These are phyloP conservation scores for Nemurella pictetii DNA, from an alignment of 2,888 invertebrate species.

Conservation along the genomic window DNA sequence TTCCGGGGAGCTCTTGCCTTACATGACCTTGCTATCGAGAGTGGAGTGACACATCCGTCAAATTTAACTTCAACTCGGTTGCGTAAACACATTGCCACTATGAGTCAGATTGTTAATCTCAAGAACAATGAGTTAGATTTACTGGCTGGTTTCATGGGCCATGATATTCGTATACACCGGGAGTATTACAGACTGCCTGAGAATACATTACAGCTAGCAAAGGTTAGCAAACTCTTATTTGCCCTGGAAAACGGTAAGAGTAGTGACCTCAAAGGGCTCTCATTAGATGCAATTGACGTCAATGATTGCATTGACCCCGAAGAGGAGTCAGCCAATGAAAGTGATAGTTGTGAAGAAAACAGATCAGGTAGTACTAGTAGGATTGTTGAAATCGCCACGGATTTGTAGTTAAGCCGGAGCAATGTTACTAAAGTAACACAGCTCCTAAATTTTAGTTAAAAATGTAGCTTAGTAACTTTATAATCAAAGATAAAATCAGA, in stretches of 20 bases:
- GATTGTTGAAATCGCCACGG: no score
- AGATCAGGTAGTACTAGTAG: no score
- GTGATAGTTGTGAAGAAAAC: background rate
- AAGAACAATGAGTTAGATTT: constrained; percentile 33
- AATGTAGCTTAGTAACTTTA: no score
- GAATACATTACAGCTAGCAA: constrained; percentile 33
- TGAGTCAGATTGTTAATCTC: constrained; percentile 33
- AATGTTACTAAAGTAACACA: no score
- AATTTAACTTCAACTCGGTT: constrained; percentile 28
- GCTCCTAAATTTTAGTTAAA: no score
- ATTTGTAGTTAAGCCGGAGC: no score
- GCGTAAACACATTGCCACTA: constrained; percentile 32
- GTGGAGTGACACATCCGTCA: constrained; percentile 16
- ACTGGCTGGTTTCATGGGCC: constrained; percentile 27
- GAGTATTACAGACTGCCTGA: constrained; percentile 34
- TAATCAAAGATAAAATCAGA: no score
- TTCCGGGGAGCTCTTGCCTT: constrained; percentile 6
- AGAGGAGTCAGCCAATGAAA: background rate
- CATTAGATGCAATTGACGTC: background rate
- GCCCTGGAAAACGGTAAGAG: constrained; percentile 25
- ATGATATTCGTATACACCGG: constrained; percentile 30
- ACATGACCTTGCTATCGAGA: background rate
- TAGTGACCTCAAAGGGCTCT: background rate
- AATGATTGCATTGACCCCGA: background rate
- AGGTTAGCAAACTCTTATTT: constrained; percentile 34